These are phyloP conservation scores for Drosophila nasuta DNA, from an alignment of 1,140 invertebrate genomes.

Conservation along the genomic window DNA sequence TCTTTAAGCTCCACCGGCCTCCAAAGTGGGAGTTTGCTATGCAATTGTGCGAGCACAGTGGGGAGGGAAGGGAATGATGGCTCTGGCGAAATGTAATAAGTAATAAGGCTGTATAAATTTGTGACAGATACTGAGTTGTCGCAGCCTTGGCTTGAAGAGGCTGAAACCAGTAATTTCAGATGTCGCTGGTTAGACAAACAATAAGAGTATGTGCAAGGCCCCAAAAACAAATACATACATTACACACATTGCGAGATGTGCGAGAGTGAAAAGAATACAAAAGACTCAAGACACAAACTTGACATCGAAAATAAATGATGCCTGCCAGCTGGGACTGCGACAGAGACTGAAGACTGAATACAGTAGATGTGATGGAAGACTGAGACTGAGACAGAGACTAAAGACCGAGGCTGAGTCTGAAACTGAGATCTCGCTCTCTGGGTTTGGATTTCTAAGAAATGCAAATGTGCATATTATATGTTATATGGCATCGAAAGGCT, in stretches of 20 bases:
- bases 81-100: constrained; percentile 40
- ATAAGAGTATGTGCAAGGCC: background rate
- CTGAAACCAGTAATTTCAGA: constrained; percentile 43
- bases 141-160: constrained; percentile 38
- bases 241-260: constrained; percentile 20
- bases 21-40: constrained; percentile 24
- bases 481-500: constrained; percentile 5
- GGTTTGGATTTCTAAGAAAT: constrained; percentile 57
- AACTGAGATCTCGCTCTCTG: constrained; percentile 32
- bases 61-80: background rate
- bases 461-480: constrained; percentile 60
- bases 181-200: constrained; percentile 21
- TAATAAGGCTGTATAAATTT: constrained; percentile 55
- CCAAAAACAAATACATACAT: constrained; percentile 48
- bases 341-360: constrained; percentile 25
- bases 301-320: constrained; percentile 81
- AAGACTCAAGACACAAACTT: constrained; percentile 68
- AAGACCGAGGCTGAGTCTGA: constrained; percentile 42
- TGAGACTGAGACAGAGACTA: constrained; percentile 30
- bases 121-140: constrained; percentile 56
- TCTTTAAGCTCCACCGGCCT: constrained; percentile 34
- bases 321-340: constrained; percentile 48
- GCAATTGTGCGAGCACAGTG: constrained; percentile 31
- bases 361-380: too few relatives aligned
- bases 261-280: constrained; percentile 76